phyloP scores from a whole-genome alignment of 2,888 invertebrate genomes.

The Temnothorax rugatulus region DNA sequence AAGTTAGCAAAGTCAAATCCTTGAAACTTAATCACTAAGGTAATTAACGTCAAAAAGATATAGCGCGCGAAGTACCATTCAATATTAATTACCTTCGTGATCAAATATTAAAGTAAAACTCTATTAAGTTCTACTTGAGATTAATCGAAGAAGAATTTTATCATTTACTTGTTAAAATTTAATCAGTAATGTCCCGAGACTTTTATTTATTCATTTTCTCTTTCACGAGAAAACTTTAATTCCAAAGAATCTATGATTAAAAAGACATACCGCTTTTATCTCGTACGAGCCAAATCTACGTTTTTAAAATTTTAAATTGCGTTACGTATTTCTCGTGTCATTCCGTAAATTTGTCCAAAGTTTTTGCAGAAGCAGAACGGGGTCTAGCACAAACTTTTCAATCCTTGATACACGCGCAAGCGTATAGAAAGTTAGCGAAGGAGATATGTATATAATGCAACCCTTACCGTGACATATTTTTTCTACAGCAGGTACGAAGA shows the following conservation, averaged over 20 bases:
- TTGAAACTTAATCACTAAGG: neutral
- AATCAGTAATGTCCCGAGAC: neutral
- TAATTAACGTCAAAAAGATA: neutral
- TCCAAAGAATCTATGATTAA: neutral
- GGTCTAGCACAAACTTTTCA: neutral
- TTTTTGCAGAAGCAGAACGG: neutral
- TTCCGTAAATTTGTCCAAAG: neutral
- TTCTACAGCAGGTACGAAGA: slow-evolving; percentile 90
- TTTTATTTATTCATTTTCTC: neutral
- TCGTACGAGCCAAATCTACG: neutral
- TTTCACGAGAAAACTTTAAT: neutral
- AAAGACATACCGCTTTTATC: neutral
- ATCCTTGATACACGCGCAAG: neutral
- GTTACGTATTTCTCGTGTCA: neutral
- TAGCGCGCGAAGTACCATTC: neutral
- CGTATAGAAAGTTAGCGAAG: neutral
- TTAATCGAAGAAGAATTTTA: neutral
- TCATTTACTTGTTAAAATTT: neutral
- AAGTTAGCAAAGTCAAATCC: neutral
- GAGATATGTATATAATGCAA: slow-evolving; percentile 41
- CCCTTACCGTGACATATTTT: slow-evolving; percentile 89
- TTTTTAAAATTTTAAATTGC: slow-evolving; percentile 2
- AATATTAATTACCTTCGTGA: neutral
- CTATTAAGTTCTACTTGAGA: neutral
- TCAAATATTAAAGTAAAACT: neutral